Evolutionary conservation across 2,797 vertebrate species (phyloP).

Genomic region (Streptopelia turtur): DNA sequence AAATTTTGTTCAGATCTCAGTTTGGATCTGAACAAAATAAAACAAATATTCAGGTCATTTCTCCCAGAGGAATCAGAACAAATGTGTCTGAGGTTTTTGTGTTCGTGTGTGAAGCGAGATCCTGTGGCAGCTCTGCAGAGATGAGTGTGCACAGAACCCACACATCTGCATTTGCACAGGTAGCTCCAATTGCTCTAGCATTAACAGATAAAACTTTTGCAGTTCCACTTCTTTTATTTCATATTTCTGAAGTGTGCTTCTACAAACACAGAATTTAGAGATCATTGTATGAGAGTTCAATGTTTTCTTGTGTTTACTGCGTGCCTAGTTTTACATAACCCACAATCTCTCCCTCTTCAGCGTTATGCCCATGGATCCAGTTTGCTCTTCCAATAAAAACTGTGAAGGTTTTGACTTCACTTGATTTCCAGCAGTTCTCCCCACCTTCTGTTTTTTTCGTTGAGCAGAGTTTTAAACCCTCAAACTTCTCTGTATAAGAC

Average conservation of each 20-base stretch:
- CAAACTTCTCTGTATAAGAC: background rate
- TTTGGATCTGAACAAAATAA: background rate
- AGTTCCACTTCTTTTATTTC: background rate
- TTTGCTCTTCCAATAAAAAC: background rate
- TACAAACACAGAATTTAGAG: background rate
- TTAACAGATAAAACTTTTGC: background rate
- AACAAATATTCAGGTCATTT: background rate
- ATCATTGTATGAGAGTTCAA: background rate
- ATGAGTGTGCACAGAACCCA: background rate
- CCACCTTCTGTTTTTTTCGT: background rate
- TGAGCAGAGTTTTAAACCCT: background rate
- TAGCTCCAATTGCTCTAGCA: background rate
- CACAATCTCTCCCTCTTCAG: background rate
- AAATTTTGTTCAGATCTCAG: background rate
- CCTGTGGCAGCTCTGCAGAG: background rate
- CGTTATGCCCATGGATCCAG: background rate
- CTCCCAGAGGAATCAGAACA: background rate
- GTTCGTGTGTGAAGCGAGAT: rapidly evolving
- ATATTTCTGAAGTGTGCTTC: background rate
- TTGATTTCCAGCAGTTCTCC: background rate
- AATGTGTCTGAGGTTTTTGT: background rate
- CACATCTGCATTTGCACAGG: background rate
- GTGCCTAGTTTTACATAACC: background rate
- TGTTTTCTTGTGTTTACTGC: background rate
- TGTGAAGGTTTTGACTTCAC: background rate